These are phyloP conservation scores for Steatocranus sp. DNA, from an alignment of 2,797 vertebrate genomes.

Conservation along the genomic window DNA sequence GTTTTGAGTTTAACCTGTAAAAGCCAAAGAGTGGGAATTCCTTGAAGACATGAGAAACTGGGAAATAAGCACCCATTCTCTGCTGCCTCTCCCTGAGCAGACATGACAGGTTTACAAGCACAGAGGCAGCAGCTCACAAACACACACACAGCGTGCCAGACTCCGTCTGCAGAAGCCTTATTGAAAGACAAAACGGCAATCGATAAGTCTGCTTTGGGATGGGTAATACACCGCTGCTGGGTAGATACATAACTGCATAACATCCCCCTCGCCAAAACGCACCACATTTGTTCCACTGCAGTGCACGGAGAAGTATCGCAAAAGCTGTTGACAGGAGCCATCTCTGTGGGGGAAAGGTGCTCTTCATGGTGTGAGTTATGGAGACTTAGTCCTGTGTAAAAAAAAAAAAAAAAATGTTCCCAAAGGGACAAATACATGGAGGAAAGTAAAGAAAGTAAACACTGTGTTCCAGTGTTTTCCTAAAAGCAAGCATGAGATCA, in stretches of 20 bases:
- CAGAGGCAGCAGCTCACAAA: slow-evolving; percentile 8
- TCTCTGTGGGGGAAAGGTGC: background rate
- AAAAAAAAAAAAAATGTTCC: background rate
- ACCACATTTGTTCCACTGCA: slow-evolving; percentile 31
- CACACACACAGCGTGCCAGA: background rate
- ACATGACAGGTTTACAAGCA: slow-evolving; percentile 21
- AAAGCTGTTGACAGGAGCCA: slow-evolving; percentile 23
- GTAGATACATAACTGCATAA: slow-evolving; percentile 6
- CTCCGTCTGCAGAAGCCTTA: background rate
- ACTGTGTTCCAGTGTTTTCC: background rate
- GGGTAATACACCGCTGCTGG: background rate
- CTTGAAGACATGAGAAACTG: background rate
- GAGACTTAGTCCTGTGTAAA: slow-evolving; percentile 10
- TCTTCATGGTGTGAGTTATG: slow-evolving; percentile 12
- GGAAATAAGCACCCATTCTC: background rate
- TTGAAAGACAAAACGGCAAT: slow-evolving; percentile 11
- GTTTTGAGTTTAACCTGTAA: background rate
- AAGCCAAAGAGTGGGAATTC: background rate
- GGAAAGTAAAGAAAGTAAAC: background rate
- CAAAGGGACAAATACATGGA: background rate
- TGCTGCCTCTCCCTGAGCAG: slow-evolving; percentile 3
- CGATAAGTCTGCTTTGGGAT: slow-evolving; percentile 30
- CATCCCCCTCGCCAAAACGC: background rate
- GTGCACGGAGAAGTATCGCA: background rate
- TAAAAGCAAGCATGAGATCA: background rate